Percentiles rank a stretch among this genome's conserved stretches.
Conservation (phyloP, 2,888 invertebrate species). For the Calliopum simillimum region DNA sequence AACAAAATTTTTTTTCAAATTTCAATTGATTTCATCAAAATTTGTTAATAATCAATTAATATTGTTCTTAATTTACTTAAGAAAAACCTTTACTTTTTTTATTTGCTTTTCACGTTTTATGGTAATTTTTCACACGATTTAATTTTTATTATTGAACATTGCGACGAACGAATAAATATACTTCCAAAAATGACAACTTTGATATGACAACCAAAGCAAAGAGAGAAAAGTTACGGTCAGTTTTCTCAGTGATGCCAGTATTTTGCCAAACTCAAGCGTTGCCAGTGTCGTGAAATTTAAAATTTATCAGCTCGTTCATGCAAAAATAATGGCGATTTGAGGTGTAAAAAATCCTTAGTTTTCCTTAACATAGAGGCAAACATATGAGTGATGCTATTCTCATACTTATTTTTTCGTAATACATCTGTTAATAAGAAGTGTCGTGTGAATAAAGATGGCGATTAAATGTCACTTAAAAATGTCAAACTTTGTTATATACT, state of each 20-base stretch:
- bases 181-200: conserved; percentile 14
- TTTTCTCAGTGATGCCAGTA: too few species aligned
- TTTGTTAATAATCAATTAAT: not conserved
- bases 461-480: not conserved
- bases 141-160: conserved; percentile 17
- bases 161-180: not conserved
- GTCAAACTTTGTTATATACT: too few species aligned
- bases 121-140: conserved; percentile 21
- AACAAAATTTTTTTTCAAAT: conserved; percentile 14
- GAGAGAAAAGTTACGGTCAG: too few species aligned
- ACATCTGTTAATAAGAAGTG: too few species aligned
- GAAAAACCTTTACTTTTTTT: not conserved
- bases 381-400: too few species aligned
- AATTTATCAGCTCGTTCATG: too few species aligned
- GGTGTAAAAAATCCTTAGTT: not conserved
- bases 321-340: too few species aligned
- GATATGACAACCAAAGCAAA: conserved; percentile 15
- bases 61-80: not conserved
- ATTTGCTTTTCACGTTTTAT: conserved; percentile 9
- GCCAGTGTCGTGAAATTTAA: too few species aligned
- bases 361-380: too few species aligned
- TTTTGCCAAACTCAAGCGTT: too few species aligned
- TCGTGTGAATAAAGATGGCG: conserved; percentile 38
- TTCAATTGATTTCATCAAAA: not conserved
- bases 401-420: too few species aligned